phyloP scores from a whole-genome alignment of 1,140 invertebrate genomes.

The Microplitis mediator region DNA sequence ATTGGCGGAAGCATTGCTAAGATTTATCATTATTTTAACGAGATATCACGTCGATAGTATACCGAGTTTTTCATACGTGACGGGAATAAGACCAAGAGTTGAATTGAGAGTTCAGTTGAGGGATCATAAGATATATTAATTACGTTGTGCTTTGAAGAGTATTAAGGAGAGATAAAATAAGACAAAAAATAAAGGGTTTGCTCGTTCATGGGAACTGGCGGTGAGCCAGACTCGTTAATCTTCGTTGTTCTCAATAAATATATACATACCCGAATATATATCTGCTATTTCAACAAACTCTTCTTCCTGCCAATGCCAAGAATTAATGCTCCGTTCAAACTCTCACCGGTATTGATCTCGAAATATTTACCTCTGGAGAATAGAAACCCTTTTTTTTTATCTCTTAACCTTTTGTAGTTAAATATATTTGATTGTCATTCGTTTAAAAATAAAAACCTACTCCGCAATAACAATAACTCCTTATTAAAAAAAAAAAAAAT shows the following conservation, averaged over 20 bases:
- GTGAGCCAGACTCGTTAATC: slow-evolving; percentile 27
- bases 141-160: background rate
- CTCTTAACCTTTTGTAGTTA: background rate
- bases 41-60: no score
- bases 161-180: background rate
- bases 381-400: background rate
- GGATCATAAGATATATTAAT: no score
- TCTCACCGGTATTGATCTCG: slow-evolving; percentile 23
- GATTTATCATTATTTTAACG: no score
- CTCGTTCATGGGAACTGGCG: slow-evolving; percentile 26
- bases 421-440: background rate
- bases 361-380: slow-evolving; percentile 18
- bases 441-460: background rate
- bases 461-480: background rate
- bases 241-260: slow-evolving; percentile 22
- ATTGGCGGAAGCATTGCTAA: background rate
- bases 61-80: no score
- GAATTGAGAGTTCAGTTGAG: no score
- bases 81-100: no score
- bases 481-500: background rate
- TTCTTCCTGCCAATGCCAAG: slow-evolving; percentile 31
- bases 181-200: background rate
- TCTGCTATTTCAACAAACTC: slow-evolving; percentile 17
- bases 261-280: no score
- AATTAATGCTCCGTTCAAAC: slow-evolving; percentile 28